Evolutionary conservation across 2,113 vertebrate genomes (phyloP).

Genomic region (Cygnus buccinator): DNA sequence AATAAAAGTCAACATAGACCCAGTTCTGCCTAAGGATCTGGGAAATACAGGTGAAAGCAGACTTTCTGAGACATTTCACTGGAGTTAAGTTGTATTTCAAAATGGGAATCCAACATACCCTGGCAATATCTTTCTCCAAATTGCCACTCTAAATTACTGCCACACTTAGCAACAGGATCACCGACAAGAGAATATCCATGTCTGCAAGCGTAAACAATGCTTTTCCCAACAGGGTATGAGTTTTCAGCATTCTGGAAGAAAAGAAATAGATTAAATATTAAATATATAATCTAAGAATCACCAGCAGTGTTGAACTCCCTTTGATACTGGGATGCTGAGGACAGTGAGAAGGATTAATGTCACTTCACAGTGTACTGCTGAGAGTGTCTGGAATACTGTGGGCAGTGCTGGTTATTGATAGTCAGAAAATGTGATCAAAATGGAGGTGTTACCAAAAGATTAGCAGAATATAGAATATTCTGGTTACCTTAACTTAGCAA

Average conservation of each 20-base stretch:
- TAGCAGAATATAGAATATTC: neutral
- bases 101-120: constrained; percentile 75
- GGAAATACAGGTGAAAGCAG: neutral
- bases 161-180: constrained; percentile 81
- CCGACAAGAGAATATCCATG: constrained; percentile 82
- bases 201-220: constrained; percentile 83
- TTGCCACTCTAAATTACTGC: constrained; percentile 81
- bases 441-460: neutral
- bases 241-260: constrained; percentile 70
- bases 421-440: neutral
- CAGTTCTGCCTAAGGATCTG: neutral
- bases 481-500: neutral
- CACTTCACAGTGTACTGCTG: neutral
- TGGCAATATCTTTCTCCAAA: constrained; percentile 78
- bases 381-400: neutral
- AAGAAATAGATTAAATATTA: neutral
- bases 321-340: neutral
- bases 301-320: neutral
- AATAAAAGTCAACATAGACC: neutral
- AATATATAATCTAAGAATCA: neutral
- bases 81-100: neutral
- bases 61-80: neutral
- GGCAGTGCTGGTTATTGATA: neutral
- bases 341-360: neutral
- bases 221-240: constrained; percentile 81